These are phyloP conservation scores for Microplitis demolitor DNA, from an alignment of 1,140 invertebrate species.

Conservation along the genomic window DNA sequence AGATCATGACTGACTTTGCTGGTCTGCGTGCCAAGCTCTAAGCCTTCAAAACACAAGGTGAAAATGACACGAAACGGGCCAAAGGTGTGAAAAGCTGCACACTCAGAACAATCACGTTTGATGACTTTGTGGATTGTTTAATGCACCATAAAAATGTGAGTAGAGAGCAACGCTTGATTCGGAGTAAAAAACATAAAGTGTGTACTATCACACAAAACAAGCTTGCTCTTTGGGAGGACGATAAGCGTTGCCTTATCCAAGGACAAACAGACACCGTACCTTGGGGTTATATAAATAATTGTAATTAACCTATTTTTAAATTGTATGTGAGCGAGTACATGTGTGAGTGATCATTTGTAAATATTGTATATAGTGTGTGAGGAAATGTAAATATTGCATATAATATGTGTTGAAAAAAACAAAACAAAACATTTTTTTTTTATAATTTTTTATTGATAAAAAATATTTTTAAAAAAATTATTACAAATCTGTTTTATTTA, in stretches of 20 bases:
- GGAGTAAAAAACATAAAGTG: conserved; percentile 7
- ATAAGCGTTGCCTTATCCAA: no score
- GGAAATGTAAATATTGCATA: no score
- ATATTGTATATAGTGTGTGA: no score
- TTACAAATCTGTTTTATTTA: neutral
- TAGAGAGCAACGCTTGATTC: neutral
- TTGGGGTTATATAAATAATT: no score
- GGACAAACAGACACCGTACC: neutral
- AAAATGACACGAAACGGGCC: neutral
- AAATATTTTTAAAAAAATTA: no score
- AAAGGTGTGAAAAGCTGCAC: conserved; percentile 24
- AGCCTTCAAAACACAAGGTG: neutral
- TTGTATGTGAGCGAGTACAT: neutral
- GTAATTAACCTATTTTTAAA: neutral
- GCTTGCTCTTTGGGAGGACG: no score
- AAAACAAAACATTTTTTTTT: no score
- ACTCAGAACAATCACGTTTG: conserved; percentile 14
- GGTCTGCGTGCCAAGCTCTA: conserved; percentile 13
- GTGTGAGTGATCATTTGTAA: no score
- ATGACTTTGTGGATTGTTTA: conserved; percentile 25
- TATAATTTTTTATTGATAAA: no score
- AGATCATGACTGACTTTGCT: conserved; percentile 1
- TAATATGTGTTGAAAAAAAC: no score
- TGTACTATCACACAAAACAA: neutral
- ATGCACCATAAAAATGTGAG: neutral